Evolutionary conservation across 2,888 invertebrate species (phyloP).

Genomic region (Esperia sulphurella): DNA sequence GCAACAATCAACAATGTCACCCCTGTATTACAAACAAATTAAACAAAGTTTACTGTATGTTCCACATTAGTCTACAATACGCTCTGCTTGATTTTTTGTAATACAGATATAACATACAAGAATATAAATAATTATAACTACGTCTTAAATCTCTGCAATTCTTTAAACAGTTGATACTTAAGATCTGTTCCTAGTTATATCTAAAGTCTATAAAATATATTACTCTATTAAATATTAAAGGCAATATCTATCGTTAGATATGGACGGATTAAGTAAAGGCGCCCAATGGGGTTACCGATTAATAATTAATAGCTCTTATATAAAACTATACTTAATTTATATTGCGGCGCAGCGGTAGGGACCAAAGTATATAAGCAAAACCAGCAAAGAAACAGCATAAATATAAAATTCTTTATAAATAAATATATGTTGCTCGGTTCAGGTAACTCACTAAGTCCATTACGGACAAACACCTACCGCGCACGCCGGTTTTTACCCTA

Average conservation of each 20-base stretch:
- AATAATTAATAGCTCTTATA: constrained; percentile 70
- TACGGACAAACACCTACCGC: constrained; percentile 54
- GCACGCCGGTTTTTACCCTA: constrained; percentile 36
- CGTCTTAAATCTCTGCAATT: constrained; percentile 62
- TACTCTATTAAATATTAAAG: constrained; percentile 79
- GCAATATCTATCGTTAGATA: constrained; percentile 77
- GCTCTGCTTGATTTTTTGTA: constrained; percentile 26
- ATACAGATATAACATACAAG: constrained; percentile 25
- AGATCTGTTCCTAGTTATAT: constrained; percentile 61
- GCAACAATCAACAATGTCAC: constrained; percentile 52
- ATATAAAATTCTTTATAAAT: constrained; percentile 69
- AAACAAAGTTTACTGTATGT: constrained; percentile 13
- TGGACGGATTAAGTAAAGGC: constrained; percentile 79
- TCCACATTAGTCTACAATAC: constrained; percentile 4
- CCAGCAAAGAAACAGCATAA: constrained; percentile 68
- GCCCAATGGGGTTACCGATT: constrained; percentile 76
- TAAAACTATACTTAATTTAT: constrained; percentile 40
- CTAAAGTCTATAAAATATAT: constrained; percentile 78
- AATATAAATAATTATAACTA: constrained; percentile 54
- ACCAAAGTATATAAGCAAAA: constrained; percentile 46
- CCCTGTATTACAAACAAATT: constrained; percentile 33
- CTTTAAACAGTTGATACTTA: constrained; percentile 64
- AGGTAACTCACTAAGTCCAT: constrained; percentile 73
- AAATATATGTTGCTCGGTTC: constrained; percentile 67
- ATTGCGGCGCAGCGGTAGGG: constrained; percentile 57